Conservation (phyloP, 2,888 invertebrate genomes). For the Ferrisia virgata region DNA sequence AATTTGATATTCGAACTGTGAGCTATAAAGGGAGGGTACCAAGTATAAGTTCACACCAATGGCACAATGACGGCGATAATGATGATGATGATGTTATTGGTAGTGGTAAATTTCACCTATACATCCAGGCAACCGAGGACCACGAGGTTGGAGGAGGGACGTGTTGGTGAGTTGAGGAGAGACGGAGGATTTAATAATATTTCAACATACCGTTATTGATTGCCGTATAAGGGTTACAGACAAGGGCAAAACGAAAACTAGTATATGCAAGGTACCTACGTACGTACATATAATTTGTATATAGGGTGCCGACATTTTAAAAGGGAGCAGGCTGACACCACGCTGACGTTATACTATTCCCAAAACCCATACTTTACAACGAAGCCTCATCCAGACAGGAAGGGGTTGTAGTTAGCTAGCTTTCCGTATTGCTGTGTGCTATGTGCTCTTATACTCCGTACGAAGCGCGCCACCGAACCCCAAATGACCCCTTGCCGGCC, state of each 20-base stretch:
- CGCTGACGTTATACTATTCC: slow-evolving; percentile 16
- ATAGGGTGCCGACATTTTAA: slow-evolving; percentile 34
- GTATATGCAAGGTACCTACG: slow-evolving; percentile 12
- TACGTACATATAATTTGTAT: neutral
- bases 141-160: too few species aligned
- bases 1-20: too few species aligned
- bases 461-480: neutral
- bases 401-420: neutral
- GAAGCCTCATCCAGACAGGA: slow-evolving; percentile 22
- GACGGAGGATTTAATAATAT: slow-evolving; percentile 28
- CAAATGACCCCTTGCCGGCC: neutral
- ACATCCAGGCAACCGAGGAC: too few species aligned
- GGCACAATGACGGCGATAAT: too few species aligned
- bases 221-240: slow-evolving; percentile 14
- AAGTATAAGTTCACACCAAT: too few species aligned
- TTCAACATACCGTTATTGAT: slow-evolving; percentile 38
- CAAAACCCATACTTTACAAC: slow-evolving; percentile 25
- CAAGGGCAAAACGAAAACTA: slow-evolving; percentile 29
- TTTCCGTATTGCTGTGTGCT: neutral
- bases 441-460: neutral
- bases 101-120: too few species aligned
- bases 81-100: too few species aligned
- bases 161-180: too few species aligned
- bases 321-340: slow-evolving; percentile 35
- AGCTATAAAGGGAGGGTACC: too few species aligned